Evolutionary conservation across 2,888 invertebrate genomes (phyloP).

Genomic region (Drosophila nr. medialis): DNA sequence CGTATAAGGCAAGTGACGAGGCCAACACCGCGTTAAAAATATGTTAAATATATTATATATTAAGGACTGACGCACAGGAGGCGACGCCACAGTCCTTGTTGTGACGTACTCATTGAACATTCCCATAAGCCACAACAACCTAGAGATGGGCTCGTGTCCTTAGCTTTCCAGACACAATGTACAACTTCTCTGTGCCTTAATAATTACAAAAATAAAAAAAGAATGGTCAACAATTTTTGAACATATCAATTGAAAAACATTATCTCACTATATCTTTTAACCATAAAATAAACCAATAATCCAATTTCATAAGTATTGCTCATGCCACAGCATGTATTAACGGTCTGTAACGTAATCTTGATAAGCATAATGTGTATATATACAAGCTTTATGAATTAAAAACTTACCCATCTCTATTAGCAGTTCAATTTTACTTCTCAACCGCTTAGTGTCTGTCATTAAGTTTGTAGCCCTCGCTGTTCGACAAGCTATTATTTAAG

Average conservation of each 20-base stretch:
- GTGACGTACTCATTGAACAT: constrained; percentile 56
- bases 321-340: not conserved
- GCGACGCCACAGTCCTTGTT: constrained; percentile 19
- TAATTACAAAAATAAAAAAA: not conserved
- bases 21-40: constrained; percentile 60
- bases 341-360: not conserved
- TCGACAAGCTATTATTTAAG: constrained; percentile 62
- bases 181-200: not conserved
- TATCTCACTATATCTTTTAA: not conserved
- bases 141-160: constrained; percentile 10
- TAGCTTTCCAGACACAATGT: not conserved
- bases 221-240: no score
- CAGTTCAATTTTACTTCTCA: not conserved
- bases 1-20: constrained; percentile 41
- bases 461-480: constrained; percentile 46
- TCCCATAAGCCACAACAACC: constrained; percentile 37
- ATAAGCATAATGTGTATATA: not conserved
- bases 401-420: constrained; percentile 2
- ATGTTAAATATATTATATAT: constrained; percentile 58
- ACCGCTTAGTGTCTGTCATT: constrained; percentile 36
- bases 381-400: not conserved
- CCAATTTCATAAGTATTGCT: not conserved
- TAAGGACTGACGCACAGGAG: constrained; percentile 45
- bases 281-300: not conserved
- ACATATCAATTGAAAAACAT: not conserved